A percentile compares a stretch with the other conserved stretches of the same genome.
These are phyloP conservation scores for Melangyna quadrimaculata DNA, from an alignment of 2,888 invertebrate genomes.

Conservation along the genomic window DNA sequence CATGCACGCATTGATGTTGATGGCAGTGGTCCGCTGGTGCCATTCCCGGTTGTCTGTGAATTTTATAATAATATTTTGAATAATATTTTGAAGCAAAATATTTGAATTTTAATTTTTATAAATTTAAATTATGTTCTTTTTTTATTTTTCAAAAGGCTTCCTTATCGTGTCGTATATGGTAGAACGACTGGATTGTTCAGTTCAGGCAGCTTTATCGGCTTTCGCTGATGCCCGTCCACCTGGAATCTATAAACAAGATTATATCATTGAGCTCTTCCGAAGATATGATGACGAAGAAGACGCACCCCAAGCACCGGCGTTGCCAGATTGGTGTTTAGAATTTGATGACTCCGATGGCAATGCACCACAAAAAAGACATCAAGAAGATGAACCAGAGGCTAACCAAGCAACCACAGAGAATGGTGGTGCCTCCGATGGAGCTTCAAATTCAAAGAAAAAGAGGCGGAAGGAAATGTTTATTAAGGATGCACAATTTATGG, in stretches of 20 bases:
- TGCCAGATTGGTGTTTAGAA: constrained; percentile 94
- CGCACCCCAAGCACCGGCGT: constrained; percentile 87
- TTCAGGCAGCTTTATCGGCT: constrained; percentile 90
- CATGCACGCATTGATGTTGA: too few species aligned
- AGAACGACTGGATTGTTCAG: constrained; percentile 89
- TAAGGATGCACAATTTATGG: constrained; percentile 90
- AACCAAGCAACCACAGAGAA: neutral
- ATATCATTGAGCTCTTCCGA: constrained; percentile 92
- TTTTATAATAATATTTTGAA: too few species aligned
- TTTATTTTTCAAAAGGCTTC: constrained; percentile 83
- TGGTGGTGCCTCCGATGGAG: constrained; percentile 51
- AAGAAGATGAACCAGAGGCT: constrained; percentile 71
- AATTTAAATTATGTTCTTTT: neutral
- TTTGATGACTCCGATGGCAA: constrained; percentile 81
- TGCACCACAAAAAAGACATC: constrained; percentile 75
- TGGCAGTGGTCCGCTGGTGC: too few species aligned
- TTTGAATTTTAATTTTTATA: too few species aligned
- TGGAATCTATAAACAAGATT: constrained; percentile 99
- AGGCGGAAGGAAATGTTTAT: constrained; percentile 83
- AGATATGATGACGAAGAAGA: constrained; percentile 90
- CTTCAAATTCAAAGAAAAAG: constrained; percentile 78
- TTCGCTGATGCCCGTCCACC: constrained; percentile 90
- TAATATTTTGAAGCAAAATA: too few species aligned
- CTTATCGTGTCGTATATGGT: constrained; percentile 95
- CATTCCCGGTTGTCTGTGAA: too few species aligned